Conservation (phyloP, 2,113 vertebrate species). For the Ramphastos sulfuratus region DNA sequence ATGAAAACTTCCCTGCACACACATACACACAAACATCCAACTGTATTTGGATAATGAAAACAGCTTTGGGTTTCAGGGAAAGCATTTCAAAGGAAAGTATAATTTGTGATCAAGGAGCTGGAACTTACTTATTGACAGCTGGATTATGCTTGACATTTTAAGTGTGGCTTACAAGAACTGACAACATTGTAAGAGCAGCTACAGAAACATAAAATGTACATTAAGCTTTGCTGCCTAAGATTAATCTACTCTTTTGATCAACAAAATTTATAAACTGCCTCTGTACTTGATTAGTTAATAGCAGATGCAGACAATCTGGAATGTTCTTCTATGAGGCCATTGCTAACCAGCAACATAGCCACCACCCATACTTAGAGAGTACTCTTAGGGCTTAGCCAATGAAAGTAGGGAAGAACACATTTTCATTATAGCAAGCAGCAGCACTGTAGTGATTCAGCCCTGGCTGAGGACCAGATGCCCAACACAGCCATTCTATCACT, state of each 20-base stretch:
- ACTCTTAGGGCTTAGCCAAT: neutral
- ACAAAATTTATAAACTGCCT: neutral
- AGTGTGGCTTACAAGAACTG: constrained; percentile 1
- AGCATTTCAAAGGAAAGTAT: neutral
- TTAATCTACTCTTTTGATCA: neutral
- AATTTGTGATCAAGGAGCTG: constrained; percentile 26
- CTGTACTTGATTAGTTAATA: neutral
- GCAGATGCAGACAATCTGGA: neutral
- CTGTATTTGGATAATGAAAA: neutral
- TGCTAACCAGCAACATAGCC: neutral
- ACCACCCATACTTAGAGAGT: neutral
- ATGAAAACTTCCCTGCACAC: neutral
- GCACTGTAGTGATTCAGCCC: too few relatives aligned
- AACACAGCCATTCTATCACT: too few relatives aligned
- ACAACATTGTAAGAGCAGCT: neutral
- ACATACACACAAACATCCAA: neutral
- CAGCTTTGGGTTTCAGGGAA: neutral
- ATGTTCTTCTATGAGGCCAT: neutral
- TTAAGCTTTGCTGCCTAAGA: neutral
- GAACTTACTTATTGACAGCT: constrained; percentile 9
- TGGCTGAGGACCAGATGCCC: too few relatives aligned
- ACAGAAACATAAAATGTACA: neutral
- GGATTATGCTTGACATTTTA: constrained; percentile 33
- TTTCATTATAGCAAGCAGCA: neutral
- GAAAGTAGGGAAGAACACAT: neutral